A percentile compares a stretch with the other conserved stretches of the same genome.
phyloP scores from a whole-genome alignment of 1,140 invertebrate species.

The Drosophila littoralis region DNA sequence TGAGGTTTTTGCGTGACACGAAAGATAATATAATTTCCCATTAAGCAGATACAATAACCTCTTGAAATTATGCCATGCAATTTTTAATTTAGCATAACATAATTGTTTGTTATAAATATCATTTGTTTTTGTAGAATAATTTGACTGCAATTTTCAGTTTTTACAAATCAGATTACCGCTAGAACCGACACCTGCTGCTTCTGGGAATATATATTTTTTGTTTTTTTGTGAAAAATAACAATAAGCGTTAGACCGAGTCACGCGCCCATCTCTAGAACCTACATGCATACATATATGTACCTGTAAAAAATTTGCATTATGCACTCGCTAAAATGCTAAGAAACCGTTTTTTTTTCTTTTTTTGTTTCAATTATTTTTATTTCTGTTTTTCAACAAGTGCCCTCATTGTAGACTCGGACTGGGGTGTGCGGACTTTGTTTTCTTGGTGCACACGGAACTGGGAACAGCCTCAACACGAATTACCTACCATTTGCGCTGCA shows the following conservation, averaged over 20 bases:
- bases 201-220: no score
- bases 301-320: slow-evolving; percentile 24
- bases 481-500: slow-evolving; percentile 70
- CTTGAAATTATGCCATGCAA: no score
- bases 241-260: no score
- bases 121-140: neutral
- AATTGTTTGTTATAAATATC: neutral
- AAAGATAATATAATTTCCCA: neutral
- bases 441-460: slow-evolving; percentile 32
- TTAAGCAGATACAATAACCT: no score
- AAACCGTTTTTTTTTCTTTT: slow-evolving; percentile 21
- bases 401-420: slow-evolving; percentile 28
- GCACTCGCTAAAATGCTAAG: slow-evolving; percentile 36
- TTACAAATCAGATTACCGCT: no score
- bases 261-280: neutral
- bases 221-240: no score
- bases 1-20: neutral
- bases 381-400: slow-evolving; percentile 31
- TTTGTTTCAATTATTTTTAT: slow-evolving; percentile 4
- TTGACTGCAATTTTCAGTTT: no score
- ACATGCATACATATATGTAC: slow-evolving; percentile 13
- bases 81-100: neutral
- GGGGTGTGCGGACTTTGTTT: slow-evolving; percentile 19
- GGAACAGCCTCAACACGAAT: slow-evolving; percentile 82
- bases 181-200: no score